Percentiles rank a stretch among this genome's conserved stretches.
phyloP scores from a whole-genome alignment of 2,888 invertebrate genomes.

The Leptinotarsa haldemani region DNA sequence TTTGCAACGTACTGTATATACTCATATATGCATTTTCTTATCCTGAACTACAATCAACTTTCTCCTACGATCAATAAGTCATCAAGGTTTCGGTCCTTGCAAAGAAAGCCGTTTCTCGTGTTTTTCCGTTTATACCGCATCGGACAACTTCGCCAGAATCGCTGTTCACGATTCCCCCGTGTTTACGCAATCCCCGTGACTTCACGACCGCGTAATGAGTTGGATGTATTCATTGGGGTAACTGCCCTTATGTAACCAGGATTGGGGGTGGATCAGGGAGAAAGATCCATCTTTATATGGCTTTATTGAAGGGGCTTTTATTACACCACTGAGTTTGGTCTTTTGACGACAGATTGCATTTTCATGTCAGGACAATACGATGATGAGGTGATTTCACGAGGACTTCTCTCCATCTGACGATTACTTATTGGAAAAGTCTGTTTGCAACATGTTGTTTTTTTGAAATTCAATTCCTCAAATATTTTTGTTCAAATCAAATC shows the following conservation, averaged over 20 bases:
- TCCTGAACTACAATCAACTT: constrained; percentile 11
- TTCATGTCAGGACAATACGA: constrained; percentile 51
- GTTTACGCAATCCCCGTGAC: constrained; percentile 54
- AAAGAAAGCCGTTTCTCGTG: constrained; percentile 27
- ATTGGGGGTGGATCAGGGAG: constrained; percentile 57
- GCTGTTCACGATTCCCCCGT: constrained; percentile 8
- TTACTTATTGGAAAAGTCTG: background rate
- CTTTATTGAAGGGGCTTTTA: constrained; percentile 64
- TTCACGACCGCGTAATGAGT: constrained; percentile 63
- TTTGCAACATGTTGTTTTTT: background rate
- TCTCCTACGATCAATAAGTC: constrained; percentile 20
- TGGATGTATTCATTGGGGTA: constrained; percentile 64
- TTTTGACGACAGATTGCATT: constrained; percentile 61
- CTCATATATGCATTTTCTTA: background rate
- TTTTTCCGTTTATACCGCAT: constrained; percentile 12
- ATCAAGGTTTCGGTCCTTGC: constrained; percentile 12
- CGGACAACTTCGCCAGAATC: constrained; percentile 29
- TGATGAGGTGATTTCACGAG: constrained; percentile 26
- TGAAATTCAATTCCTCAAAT: background rate
- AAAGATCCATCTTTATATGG: constrained; percentile 63
- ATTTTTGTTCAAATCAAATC: background rate
- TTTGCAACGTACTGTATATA: background rate
- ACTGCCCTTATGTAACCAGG: constrained; percentile 59
- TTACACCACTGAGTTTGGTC: constrained; percentile 53
- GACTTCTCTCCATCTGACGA: background rate